phyloP scores from a whole-genome alignment of 2,888 invertebrate species.

The Bedellia somnulentella region DNA sequence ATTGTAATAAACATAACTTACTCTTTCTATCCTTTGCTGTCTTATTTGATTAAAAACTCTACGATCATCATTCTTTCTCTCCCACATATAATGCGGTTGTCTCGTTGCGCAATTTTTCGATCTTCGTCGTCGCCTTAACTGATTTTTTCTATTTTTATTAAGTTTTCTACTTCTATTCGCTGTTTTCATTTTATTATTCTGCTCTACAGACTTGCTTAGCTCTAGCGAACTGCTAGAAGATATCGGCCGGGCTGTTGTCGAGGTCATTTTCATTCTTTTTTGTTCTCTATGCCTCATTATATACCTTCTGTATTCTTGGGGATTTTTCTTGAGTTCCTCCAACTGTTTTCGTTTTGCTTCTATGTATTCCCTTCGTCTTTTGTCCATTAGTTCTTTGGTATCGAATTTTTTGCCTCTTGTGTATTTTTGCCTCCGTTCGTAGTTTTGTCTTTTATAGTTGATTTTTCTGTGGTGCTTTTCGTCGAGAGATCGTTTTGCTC shows the following conservation, averaged over 20 bases:
- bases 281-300: conserved; percentile 28
- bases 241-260: conserved; percentile 8
- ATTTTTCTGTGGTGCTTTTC: conserved; percentile 12
- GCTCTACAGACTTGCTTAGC: conserved; percentile 13
- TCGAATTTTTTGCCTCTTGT: conserved; percentile 49
- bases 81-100: conserved; percentile 46
- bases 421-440: conserved; percentile 46
- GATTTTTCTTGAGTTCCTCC: conserved; percentile 37
- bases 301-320: conserved; percentile 36
- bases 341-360: conserved; percentile 33
- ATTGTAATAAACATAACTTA: too few relatives aligned
- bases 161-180: conserved; percentile 21
- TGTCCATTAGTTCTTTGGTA: conserved; percentile 64
- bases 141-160: conserved; percentile 25
- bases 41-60: too few relatives aligned
- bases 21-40: too few relatives aligned
- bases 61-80: too few relatives aligned
- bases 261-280: conserved; percentile 18
- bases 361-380: conserved; percentile 31
- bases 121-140: conserved; percentile 33
- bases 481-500: conserved; percentile 29
- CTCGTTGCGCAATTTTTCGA: conserved; percentile 48
- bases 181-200: conserved; percentile 17
- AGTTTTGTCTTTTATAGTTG: conserved; percentile 20
- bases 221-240: conserved; percentile 32